Base-by-base conservation (phyloP, 2,113 vertebrate genomes). In the Rattus rattus region DNA sequence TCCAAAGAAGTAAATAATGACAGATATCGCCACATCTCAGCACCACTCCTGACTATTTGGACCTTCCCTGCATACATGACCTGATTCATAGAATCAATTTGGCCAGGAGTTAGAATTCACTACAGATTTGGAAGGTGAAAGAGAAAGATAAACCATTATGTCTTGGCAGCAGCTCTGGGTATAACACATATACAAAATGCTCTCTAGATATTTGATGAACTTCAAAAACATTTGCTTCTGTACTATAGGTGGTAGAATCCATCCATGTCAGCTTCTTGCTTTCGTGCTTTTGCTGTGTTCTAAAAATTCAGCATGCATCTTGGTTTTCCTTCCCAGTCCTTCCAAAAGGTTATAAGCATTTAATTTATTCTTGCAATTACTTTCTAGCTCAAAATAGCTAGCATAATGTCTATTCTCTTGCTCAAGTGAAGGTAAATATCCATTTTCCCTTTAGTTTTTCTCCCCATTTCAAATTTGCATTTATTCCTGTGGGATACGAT, bases 111-210 rank as follows among this genome's bases (percentile, higher is more conserved):
- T 65, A 69, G 30, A 33, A 84, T 16, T 63, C 9, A 12, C 11
- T 24, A 59, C 56, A 30, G 65, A 80, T 81, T n/a, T 91, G 28
- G 30, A 96, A 96, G 67, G 56, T 65, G 33, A 69, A 59, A 80
- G 49, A 54, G 52, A 91, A 73, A 91, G 65, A 73, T 73, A 79
- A 87, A 49, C 67, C 61, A 17, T 69, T 93, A 11, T 83, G 13
- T 20, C 75, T 79, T 95, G 79, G 92, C 63, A 88, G 77, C 28
- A 95, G 49, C 43, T 93, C 49, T 87, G 88, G 92, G 69, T 30
- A 84, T 30, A 75, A 11, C 88, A 79, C 28, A 49, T n/a, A 84
- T 14, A 0, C 10, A 28, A 90, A 47, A 33, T 81, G 16, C 63
- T 30, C 87, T 86, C 20, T 3, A 65, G 54, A 19, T 73, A 93